phyloP scores from a whole-genome alignment of 2,113 vertebrate genomes.

The Eidolon helvum region DNA sequence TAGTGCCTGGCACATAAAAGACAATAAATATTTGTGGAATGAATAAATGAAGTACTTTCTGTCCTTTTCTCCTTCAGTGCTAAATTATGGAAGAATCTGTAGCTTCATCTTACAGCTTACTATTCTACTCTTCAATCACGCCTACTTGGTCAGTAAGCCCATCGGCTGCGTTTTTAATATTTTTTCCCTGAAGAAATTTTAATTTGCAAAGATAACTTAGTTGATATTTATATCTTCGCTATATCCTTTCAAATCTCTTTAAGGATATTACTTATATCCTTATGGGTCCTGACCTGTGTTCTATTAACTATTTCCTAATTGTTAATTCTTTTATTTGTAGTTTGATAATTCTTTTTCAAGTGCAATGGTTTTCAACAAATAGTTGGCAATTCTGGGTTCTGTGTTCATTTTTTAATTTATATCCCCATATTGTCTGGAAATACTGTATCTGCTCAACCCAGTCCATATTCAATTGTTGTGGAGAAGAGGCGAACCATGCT shows the following conservation, averaged over 20 bases:
- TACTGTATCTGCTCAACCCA: neutral
- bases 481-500: neutral
- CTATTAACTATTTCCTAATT: neutral
- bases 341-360: neutral
- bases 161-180: neutral
- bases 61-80: neutral
- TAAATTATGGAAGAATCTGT: constrained; percentile 12
- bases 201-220: constrained; percentile 7
- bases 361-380: neutral
- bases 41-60: neutral
- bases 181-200: constrained; percentile 32
- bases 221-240: neutral
- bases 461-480: neutral
- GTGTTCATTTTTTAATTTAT: neutral
- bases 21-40: neutral
- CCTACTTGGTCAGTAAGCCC: neutral
- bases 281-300: neutral
- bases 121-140: neutral
- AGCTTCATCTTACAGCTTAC: neutral
- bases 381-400: neutral
- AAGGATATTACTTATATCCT: neutral
- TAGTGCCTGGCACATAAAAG: neutral
- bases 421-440: neutral
- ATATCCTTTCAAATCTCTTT: neutral
- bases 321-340: neutral